A percentile compares a stretch with the other conserved stretches of the same genome.
phyloP scores from a whole-genome alignment of 2,113 vertebrate species.

The Cebus imitator region DNA sequence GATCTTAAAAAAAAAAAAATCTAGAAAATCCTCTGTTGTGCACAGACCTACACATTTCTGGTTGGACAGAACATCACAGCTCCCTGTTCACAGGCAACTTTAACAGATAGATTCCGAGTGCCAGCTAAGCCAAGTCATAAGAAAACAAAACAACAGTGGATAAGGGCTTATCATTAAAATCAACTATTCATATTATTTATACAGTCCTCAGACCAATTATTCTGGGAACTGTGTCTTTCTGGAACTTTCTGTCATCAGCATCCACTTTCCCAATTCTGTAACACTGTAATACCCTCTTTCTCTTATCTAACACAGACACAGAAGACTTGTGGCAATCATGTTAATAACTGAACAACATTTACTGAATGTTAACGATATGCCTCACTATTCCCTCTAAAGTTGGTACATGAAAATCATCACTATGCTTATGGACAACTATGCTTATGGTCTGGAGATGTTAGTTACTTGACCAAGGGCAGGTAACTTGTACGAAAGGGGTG shows the following conservation, averaged over 20 bases:
- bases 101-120: neutral
- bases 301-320: neutral
- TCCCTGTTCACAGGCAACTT: neutral
- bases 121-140: neutral
- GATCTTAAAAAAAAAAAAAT: neutral
- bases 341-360: neutral
- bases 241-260: neutral
- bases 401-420: neutral
- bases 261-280: neutral
- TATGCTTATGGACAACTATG: neutral
- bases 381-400: neutral
- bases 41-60: neutral
- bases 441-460: neutral
- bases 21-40: neutral
- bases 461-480: neutral
- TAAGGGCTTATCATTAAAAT: neutral
- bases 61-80: neutral
- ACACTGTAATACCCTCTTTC: neutral
- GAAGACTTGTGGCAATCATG: neutral
- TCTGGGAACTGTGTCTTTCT: neutral
- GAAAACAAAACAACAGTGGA: neutral
- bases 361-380: neutral
- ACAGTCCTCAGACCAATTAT: neutral
- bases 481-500: neutral
- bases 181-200: neutral